Evolutionary conservation across 2,113 vertebrate genomes (phyloP), one percentile per base, ranked within the genome.

Genomic region (Plectropomus leopardus): DNA sequence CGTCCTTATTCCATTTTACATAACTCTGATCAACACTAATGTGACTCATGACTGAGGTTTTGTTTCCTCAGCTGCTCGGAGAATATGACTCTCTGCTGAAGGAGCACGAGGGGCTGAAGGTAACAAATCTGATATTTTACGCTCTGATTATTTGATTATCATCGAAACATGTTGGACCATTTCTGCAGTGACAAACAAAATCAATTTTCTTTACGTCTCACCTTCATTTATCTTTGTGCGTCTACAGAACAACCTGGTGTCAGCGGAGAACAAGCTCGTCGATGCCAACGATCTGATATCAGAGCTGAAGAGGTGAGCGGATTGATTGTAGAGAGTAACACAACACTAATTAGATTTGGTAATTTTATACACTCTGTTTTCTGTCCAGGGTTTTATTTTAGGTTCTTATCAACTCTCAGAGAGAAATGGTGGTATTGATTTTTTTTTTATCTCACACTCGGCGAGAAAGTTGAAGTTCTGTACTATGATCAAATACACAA

Each of bases 231-330:
- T 48, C 19, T 40, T 26, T 76, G 3, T 75, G 1, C 68, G 5
- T 86, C 28, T 28, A 7, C 81, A 99, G 98, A 97, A 96, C 89
- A 96, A 95, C 0, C 89, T 99, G 92, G 92, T 96, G 83, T 91
- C 93, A n/a, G 94, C 96, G 4, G 97, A 99, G 82, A 96, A 97
- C 91, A 98, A 96, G 88, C 92, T 99, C 21, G 92, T 95, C 47
- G 96, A 97, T 82, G 96, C 98, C 72, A 95, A 94, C 30, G 94
- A 93, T 17, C 94, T 98, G 91, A 97, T 97, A 77, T 96, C 96
- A 42, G 97, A 98, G 54, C 91, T 99, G 77, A 99, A 96, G 94
- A 99, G 97, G 98, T 99, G 94, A 96, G 84, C 36, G 26, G 15
- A 30, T 47, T 15, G 10, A 3, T 17, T 32, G 42, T 7, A 2